Percentiles rank a stretch among this genome's conserved stretches.
These are phyloP conservation scores for Fragum whitleyi DNA, from an alignment of 2,888 invertebrate species.

Conservation along the genomic window DNA sequence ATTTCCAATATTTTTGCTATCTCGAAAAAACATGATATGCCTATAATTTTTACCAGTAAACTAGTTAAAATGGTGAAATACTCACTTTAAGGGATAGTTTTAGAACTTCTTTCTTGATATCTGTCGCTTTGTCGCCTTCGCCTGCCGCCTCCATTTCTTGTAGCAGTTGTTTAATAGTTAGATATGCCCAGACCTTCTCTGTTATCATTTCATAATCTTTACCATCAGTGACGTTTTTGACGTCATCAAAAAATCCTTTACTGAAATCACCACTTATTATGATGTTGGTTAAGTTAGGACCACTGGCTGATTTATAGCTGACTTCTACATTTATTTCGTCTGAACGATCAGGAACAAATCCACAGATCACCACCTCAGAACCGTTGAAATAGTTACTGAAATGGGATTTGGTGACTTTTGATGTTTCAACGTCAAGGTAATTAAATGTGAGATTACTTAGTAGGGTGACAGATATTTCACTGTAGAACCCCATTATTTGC, in stretches of 20 bases:
- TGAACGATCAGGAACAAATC: neutral
- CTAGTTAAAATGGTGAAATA: too few relatives aligned
- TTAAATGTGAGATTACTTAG: conserved; percentile 89
- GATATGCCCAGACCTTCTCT: conserved; percentile 80
- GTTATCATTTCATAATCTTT: conserved; percentile 65
- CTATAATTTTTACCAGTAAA: too few relatives aligned
- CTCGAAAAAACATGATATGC: too few relatives aligned
- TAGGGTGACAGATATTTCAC: conserved; percentile 90
- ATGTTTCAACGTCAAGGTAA: conserved; percentile 85
- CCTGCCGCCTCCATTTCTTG: conserved; percentile 56
- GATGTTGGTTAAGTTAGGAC: neutral
- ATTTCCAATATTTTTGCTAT: too few relatives aligned
- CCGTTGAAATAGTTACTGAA: conserved; percentile 72
- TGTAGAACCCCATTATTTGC: conserved; percentile 88
- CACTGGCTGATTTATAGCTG: neutral
- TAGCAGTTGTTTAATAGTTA: conserved; percentile 75
- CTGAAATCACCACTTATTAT: neutral
- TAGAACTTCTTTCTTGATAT: conserved; percentile 62
- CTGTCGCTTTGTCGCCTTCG: conserved; percentile 43
- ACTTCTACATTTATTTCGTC: conserved; percentile 9
- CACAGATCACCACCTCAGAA: conserved; percentile 72
- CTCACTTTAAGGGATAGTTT: conserved; percentile 73
- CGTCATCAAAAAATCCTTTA: neutral
- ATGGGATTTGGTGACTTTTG: conserved; percentile 65
- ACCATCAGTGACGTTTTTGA: conserved; percentile 46